Percentiles rank a stretch among this genome's conserved stretches.
These are phyloP conservation scores for Anisognathus igniventris DNA, from an alignment of 2,797 vertebrate genomes.

Conservation along the genomic window DNA sequence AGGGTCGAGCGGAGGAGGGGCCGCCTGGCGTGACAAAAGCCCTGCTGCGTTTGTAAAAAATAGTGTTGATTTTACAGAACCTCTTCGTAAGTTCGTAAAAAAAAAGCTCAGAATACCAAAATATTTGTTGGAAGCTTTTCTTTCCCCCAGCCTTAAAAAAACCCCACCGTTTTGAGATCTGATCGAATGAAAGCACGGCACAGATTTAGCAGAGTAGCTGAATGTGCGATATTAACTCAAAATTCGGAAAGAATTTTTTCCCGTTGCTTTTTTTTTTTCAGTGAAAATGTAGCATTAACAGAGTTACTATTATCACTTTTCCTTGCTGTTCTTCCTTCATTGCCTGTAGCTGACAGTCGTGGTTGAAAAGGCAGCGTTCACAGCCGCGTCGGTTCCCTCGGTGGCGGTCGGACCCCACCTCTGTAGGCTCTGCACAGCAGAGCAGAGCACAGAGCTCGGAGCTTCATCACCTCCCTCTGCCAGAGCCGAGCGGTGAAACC, in stretches of 20 bases:
- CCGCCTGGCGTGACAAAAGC: too few relatives aligned
- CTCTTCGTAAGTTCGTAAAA: accelerated
- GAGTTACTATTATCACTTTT: neutral
- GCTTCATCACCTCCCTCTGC: neutral
- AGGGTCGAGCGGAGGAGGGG: neutral
- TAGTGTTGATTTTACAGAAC: neutral
- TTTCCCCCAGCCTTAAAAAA: neutral
- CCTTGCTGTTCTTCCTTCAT: neutral
- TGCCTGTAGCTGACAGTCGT: accelerated
- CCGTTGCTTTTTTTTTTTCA: neutral
- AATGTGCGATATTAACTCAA: neutral
- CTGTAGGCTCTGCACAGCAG: accelerated
- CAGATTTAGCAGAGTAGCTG: neutral
- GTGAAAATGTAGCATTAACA: neutral
- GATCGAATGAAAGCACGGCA: neutral
- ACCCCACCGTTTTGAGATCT: accelerated
- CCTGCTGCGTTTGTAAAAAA: neutral
- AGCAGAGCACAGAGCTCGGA: accelerated
- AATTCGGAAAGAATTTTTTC: neutral
- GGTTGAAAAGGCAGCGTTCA: too few relatives aligned
- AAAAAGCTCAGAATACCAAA: neutral
- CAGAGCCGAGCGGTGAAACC: neutral
- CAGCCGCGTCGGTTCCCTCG: accelerated
- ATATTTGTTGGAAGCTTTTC: neutral
- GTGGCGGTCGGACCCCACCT: accelerated